Percentiles rank a stretch among this genome's conserved stretches.
phyloP scores from a whole-genome alignment of 2,888 invertebrate species.

The Tiliacea citrago region DNA sequence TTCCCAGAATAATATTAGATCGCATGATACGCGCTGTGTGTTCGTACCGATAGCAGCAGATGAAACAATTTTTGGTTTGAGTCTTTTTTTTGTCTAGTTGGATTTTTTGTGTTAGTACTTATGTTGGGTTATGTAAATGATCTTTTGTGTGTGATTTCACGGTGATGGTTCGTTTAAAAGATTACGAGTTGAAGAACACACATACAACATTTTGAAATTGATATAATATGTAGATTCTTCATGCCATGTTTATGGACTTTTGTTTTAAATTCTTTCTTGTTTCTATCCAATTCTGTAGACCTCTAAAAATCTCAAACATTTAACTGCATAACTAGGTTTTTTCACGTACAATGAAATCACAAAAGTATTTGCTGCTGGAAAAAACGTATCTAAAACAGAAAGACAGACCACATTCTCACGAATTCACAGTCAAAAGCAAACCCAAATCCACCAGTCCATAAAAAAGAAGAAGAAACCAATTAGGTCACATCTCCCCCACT shows the following conservation, averaged over 20 bases:
- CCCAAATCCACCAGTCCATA: neutral
- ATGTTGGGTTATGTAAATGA: conserved; percentile 1
- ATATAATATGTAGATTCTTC: neutral
- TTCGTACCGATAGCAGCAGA: conserved; percentile 78
- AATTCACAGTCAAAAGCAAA: neutral
- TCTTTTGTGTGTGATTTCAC: conserved; percentile 8
- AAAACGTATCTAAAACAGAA: neutral
- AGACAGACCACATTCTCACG: neutral
- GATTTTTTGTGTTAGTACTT: conserved; percentile 12
- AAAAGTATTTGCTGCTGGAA: neutral
- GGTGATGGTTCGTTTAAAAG: neutral
- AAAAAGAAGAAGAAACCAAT: conserved; percentile 34
- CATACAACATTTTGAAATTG: neutral
- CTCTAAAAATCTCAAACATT: neutral
- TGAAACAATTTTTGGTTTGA: conserved; percentile 45
- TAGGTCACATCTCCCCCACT: conserved; percentile 41
- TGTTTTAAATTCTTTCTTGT: neutral
- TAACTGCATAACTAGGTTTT: neutral
- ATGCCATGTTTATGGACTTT: neutral
- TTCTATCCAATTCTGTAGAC: neutral
- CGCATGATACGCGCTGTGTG: conserved; percentile 86
- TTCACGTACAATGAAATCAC: neutral
- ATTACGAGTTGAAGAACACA: neutral
- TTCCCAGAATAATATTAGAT: conserved; percentile 92
- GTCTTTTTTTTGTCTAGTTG: conserved; percentile 30